Evolutionary conservation across 2,797 vertebrate genomes (phyloP).

Genomic region (Tragopan temminckii): DNA sequence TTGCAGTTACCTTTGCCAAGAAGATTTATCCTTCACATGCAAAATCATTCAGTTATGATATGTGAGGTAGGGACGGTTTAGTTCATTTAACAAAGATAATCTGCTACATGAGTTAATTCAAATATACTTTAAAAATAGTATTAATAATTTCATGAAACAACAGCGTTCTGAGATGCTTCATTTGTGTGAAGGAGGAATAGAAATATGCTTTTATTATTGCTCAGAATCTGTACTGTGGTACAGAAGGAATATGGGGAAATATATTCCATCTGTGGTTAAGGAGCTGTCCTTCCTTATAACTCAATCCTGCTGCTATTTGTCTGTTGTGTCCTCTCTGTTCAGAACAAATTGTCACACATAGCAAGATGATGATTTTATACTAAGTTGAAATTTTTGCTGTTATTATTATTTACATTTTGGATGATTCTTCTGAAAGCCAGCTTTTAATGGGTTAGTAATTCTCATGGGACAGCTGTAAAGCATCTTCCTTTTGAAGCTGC

Average conservation of each 20-base stretch:
- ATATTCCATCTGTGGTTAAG: constrained; percentile 77
- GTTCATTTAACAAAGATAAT: constrained; percentile 26
- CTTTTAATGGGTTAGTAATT: constrained; percentile 35
- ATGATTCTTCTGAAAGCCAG: constrained; percentile 21
- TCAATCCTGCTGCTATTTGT: constrained; percentile 79
- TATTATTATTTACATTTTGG: constrained; percentile 64
- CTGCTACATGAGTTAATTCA: background rate
- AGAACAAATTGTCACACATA: constrained; percentile 79
- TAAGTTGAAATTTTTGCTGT: constrained; percentile 63
- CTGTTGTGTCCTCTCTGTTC: constrained; percentile 74
- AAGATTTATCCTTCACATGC: background rate
- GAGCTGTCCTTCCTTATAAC: constrained; percentile 76
- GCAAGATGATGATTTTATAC: constrained; percentile 71
- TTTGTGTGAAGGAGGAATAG: constrained; percentile 39
- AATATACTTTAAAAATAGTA: background rate
- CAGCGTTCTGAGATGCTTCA: background rate
- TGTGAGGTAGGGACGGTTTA: background rate
- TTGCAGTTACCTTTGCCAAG: constrained; percentile 7
- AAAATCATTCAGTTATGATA: background rate
- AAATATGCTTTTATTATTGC: constrained; percentile 49
- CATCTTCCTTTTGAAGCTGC: constrained; percentile 21
- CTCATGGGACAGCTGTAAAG: background rate
- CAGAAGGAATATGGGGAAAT: constrained; percentile 75
- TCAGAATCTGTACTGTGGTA: constrained; percentile 41
- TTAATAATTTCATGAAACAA: background rate